phyloP scores from a whole-genome alignment of 2,797 vertebrate species.

The Falco naumanni region DNA sequence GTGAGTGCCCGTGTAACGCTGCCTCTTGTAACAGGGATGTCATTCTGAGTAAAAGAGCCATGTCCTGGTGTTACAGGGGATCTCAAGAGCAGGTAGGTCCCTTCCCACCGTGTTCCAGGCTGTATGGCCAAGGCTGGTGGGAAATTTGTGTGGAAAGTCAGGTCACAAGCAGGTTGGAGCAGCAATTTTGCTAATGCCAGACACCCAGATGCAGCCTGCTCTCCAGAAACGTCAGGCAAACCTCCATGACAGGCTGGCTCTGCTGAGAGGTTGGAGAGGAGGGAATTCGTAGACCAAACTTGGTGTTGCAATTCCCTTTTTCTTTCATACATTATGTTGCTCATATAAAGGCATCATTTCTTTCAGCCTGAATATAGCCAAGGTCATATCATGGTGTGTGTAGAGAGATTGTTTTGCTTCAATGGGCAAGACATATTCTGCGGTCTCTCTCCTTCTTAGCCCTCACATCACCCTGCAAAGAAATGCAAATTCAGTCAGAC shows the following conservation, averaged over 20 bases:
- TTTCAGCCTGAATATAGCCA: not conserved
- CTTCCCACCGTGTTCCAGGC: not conserved
- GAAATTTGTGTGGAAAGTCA: not conserved
- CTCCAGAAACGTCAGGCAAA: not conserved
- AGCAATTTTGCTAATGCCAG: not conserved
- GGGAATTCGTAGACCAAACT: not conserved
- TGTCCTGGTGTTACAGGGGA: not conserved
- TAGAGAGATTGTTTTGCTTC: not conserved
- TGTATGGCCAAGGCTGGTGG: not conserved
- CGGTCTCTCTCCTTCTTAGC: not conserved
- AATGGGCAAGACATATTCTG: accelerated
- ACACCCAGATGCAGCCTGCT: accelerated
- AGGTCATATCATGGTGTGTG: not conserved
- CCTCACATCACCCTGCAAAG: not conserved
- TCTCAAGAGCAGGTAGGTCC: not conserved
- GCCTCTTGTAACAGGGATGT: accelerated
- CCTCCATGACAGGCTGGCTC: not conserved
- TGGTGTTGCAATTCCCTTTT: not conserved
- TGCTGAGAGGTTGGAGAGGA: not conserved
- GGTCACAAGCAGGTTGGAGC: not conserved
- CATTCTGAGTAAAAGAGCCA: not conserved
- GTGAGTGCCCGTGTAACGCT: accelerated
- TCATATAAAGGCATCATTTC: not conserved
- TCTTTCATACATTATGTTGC: not conserved
- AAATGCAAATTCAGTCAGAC: not conserved